Conservation (phyloP, 2,888 invertebrate species). For the Crepidodera aurea region DNA sequence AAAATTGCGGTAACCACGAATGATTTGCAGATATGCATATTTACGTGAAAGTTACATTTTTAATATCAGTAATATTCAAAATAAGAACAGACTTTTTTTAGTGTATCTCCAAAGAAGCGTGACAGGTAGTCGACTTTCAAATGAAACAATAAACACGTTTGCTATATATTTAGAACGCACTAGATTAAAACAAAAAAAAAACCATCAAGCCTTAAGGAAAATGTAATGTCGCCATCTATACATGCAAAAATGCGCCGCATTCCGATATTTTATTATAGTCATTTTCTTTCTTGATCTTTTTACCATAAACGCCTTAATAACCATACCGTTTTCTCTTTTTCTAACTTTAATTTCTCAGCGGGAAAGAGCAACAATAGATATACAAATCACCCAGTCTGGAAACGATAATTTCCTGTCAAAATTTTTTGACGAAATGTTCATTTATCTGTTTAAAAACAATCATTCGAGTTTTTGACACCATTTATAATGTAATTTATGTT, state of each 20-base stretch:
- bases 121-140: constrained; percentile 21
- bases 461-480: no score
- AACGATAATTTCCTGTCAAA: no score
- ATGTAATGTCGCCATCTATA: constrained; percentile 28
- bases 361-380: neutral
- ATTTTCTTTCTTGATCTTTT: constrained; percentile 29
- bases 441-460: no score
- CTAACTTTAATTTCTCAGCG: constrained; percentile 2
- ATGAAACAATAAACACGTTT: constrained; percentile 24
- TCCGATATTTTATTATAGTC: constrained; percentile 24
- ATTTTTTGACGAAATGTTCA: no score
- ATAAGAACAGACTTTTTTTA: neutral
- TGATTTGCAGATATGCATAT: neutral
- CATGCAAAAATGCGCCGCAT: constrained; percentile 35
- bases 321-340: neutral
- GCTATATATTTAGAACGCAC: constrained; percentile 20
- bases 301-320: constrained; percentile 30
- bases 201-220: constrained; percentile 6
- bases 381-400: no score
- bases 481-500: no score
- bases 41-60: neutral
- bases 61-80: no score
- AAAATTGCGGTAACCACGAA: neutral
- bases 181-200: constrained; percentile 12
- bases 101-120: constrained; percentile 14